Conservation (phyloP, 2,113 vertebrate species). For the Donacobius atricapilla region DNA sequence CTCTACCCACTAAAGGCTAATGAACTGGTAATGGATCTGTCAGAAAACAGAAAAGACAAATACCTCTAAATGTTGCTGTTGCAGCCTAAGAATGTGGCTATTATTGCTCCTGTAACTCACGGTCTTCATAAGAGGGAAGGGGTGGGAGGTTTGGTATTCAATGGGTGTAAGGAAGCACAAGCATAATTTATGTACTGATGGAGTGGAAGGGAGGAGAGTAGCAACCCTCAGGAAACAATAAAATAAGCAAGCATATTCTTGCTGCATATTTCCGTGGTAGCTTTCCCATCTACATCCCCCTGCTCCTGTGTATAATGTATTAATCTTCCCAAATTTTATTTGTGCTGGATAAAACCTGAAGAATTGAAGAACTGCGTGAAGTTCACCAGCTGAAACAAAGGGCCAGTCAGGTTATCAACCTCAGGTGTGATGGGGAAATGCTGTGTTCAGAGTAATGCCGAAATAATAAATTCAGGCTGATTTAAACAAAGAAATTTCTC, state of each 20-base stretch:
- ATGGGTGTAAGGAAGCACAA: background rate
- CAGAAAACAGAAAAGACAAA: slow-evolving; percentile 53
- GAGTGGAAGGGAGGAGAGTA: slow-evolving; percentile 16
- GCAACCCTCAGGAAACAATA: slow-evolving; percentile 10
- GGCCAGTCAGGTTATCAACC: background rate
- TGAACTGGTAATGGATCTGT: slow-evolving; percentile 62
- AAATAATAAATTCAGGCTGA: background rate
- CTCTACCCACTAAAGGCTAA: slow-evolving; percentile 64
- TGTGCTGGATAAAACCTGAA: background rate
- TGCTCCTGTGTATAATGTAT: background rate
- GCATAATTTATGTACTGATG: slow-evolving; percentile 27
- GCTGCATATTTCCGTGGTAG: background rate
- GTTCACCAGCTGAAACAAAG: background rate
- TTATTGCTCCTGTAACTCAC: slow-evolving; percentile 36
- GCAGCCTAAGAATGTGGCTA: slow-evolving; percentile 1
- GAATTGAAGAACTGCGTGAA: background rate
- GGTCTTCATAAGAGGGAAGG: background rate
- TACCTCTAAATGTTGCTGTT: slow-evolving; percentile 54
- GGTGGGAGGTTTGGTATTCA: slow-evolving; percentile 20
- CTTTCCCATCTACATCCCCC: background rate
- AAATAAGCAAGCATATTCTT: slow-evolving; percentile 4
- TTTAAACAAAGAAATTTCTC: background rate
- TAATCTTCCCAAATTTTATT: background rate
- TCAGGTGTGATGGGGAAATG: background rate
- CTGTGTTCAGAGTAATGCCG: background rate